phyloP scores from a whole-genome alignment of 92 coral and sea anemone species.

The Porites divaricata region DNA sequence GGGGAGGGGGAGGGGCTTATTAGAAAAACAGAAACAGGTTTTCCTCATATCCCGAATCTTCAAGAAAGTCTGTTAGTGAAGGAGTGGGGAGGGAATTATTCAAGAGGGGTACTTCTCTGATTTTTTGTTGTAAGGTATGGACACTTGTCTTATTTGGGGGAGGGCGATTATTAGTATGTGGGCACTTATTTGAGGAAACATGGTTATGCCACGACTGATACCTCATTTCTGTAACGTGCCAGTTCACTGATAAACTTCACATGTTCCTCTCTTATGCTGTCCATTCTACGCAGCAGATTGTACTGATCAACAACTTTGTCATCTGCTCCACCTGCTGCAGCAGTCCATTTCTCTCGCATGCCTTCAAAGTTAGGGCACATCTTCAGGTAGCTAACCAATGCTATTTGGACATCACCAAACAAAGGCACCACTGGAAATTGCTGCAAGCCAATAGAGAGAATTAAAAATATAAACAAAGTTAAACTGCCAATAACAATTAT shows the following conservation, averaged over 20 bases:
- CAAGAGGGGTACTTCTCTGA: no score
- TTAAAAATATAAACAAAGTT: not conserved
- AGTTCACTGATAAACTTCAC: slow-evolving; percentile 95
- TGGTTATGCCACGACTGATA: not conserved
- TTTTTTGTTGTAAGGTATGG: no score
- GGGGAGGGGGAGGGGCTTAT: no score
- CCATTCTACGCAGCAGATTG: slow-evolving; percentile 91
- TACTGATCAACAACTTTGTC: slow-evolving; percentile 90
- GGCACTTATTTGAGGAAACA: not conserved
- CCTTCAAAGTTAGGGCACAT: slow-evolving; percentile 95
- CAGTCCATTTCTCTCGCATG: slow-evolving; percentile 93
- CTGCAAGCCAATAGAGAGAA: slow-evolving; percentile 32
- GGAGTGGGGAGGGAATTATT: no score
- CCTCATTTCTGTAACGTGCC: slow-evolving; percentile 98
- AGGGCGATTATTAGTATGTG: no score
- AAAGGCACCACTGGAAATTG: slow-evolving; percentile 98
- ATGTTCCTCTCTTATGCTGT: slow-evolving; percentile 94
- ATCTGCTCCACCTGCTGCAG: slow-evolving; percentile 90
- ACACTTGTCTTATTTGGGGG: no score
- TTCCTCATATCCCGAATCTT: no score
- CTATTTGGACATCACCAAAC: slow-evolving; percentile 99
- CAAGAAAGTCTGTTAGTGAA: no score
- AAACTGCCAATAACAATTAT: no score
- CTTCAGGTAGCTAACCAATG: slow-evolving; percentile 90
- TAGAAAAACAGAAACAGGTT: no score